A percentile compares a stretch with the other conserved stretches of the same genome.
These are phyloP conservation scores for Protaetia brevitarsis DNA, from an alignment of 1,140 invertebrate species.

Conservation along the genomic window DNA sequence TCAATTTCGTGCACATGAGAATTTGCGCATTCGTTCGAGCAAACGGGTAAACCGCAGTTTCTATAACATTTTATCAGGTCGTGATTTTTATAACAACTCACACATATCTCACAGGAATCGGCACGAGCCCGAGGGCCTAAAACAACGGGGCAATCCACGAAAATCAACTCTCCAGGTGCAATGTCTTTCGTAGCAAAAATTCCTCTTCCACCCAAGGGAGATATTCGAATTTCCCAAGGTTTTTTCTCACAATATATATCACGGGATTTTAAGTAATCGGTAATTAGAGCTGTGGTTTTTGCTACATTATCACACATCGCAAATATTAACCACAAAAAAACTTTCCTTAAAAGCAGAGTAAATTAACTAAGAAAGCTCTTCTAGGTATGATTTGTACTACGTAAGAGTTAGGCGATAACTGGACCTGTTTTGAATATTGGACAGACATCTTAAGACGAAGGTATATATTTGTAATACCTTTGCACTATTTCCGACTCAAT, in stretches of 20 bases:
- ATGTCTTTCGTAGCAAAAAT: slow-evolving; percentile 64
- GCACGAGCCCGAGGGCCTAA: slow-evolving; percentile 57
- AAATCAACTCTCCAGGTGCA: slow-evolving; percentile 62
- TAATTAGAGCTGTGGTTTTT: slow-evolving; percentile 24
- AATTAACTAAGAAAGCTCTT: not conserved
- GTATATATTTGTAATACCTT: slow-evolving; percentile 10
- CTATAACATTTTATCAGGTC: slow-evolving; percentile 53
- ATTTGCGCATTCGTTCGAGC: slow-evolving; percentile 57
- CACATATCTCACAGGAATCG: slow-evolving; percentile 53
- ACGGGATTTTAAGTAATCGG: slow-evolving; percentile 29
- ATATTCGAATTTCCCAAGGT: slow-evolving; percentile 38
- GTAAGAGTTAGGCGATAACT: not conserved
- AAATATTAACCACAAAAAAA: not conserved
- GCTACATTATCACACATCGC: slow-evolving; percentile 1
- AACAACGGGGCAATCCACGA: slow-evolving; percentile 64
- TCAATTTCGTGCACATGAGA: slow-evolving; percentile 55
- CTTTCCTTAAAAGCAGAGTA: not conserved
- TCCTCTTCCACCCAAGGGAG: slow-evolving; percentile 55
- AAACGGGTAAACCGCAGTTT: slow-evolving; percentile 59
- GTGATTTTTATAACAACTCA: slow-evolving; percentile 54
- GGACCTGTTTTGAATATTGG: not conserved
- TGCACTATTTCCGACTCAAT: not conserved
- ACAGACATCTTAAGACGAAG: not conserved
- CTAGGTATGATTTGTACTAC: not conserved
- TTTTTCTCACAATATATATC: slow-evolving; percentile 17